Percentiles rank a stretch among this genome's conserved stretches.
Conservation (phyloP, 2,113 vertebrate genomes). For the Epinephelus cyanopodus region DNA sequence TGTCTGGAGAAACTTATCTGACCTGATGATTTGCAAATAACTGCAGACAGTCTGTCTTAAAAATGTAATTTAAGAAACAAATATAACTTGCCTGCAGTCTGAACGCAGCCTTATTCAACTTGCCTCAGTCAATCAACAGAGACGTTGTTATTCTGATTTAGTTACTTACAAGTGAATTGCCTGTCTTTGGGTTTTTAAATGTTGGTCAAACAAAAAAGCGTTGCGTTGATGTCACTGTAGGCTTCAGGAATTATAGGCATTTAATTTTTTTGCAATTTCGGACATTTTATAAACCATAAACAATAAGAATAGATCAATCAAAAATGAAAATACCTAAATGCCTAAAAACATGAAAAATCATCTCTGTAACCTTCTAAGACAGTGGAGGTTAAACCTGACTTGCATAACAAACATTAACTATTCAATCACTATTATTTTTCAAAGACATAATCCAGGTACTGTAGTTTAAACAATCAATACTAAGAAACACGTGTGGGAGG, state of each 20-base stretch:
- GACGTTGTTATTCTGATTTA: not conserved
- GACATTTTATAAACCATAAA: not conserved
- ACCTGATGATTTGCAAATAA: no score
- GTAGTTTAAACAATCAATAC: conserved; percentile 58
- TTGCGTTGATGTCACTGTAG: not conserved
- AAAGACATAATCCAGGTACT: conserved; percentile 41
- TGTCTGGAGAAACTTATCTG: no score
- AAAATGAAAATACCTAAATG: not conserved
- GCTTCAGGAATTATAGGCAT: not conserved
- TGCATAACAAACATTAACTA: conserved; percentile 19
- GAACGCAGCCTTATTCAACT: no score
- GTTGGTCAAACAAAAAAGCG: not conserved
- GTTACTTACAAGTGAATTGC: not conserved
- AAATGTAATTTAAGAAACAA: no score
- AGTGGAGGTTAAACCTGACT: not conserved
- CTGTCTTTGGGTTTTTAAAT: not conserved
- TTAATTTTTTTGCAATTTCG: not conserved
- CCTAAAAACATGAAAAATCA: not conserved
- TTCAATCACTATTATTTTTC: conserved; percentile 27
- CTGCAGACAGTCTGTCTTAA: no score
- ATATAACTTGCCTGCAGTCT: no score
- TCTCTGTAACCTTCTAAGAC: not conserved
- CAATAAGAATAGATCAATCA: not conserved
- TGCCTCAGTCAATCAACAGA: not conserved
- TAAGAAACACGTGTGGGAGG: conserved; percentile 43